A percentile compares a stretch with the other conserved stretches of the same genome.
Conservation (phyloP, 2,888 invertebrate genomes). For the Cheilosia pagana region DNA sequence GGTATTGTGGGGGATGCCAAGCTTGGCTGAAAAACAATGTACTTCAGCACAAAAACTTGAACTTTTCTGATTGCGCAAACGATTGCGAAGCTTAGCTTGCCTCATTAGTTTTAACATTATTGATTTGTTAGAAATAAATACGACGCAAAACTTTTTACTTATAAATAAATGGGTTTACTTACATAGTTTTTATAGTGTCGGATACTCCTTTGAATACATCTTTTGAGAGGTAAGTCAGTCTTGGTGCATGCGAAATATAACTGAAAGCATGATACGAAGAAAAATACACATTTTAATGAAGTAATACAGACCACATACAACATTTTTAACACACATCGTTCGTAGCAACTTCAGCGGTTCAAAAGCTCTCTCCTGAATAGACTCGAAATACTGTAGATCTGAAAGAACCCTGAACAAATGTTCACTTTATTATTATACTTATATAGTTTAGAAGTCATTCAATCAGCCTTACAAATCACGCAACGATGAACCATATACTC, state of each 20-base stretch:
- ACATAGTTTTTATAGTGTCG: slow-evolving; percentile 85
- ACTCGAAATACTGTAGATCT: slow-evolving; percentile 80
- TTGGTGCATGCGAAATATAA: slow-evolving; percentile 88
- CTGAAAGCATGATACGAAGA: slow-evolving; percentile 83
- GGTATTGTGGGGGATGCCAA: no score
- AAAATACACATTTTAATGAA: slow-evolving; percentile 14
- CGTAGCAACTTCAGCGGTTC: slow-evolving; percentile 79
- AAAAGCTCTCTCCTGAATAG: slow-evolving; percentile 82
- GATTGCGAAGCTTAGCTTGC: no score
- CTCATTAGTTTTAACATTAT: no score
- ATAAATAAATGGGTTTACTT: slow-evolving; percentile 80
- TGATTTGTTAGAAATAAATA: no score
- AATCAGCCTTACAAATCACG: slow-evolving; percentile 81
- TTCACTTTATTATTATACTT: no score
- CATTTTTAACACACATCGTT: slow-evolving; percentile 79
- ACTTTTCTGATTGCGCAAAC: no score
- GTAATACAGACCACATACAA: slow-evolving; percentile 37
- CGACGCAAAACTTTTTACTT: no score
- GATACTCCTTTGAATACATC: slow-evolving; percentile 82
- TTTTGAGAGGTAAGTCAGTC: slow-evolving; percentile 84
- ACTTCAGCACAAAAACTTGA: no score
- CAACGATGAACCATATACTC: slow-evolving; percentile 80
- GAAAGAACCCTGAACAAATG: slow-evolving; percentile 78
- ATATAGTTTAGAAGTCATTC: neutral
- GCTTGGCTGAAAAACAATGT: no score